Percentiles rank a stretch among this genome's conserved stretches.
phyloP scores from a whole-genome alignment of 2,113 vertebrate genomes.

The Cyphomyrus discorhynchus region DNA sequence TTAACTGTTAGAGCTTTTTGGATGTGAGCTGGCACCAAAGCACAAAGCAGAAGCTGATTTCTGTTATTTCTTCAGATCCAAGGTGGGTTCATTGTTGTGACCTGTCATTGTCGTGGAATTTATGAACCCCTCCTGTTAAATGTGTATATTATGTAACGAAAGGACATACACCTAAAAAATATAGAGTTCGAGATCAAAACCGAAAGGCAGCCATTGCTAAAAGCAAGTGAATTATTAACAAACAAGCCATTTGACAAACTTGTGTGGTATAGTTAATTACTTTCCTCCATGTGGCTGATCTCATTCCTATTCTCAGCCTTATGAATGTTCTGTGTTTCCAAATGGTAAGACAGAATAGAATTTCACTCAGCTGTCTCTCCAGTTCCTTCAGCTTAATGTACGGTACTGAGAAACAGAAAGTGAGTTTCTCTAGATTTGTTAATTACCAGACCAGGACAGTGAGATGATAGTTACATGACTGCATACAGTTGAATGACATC shows the following conservation, averaged over 20 bases:
- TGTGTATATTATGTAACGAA: not conserved
- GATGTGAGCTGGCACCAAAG: not conserved
- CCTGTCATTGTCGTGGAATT: not conserved
- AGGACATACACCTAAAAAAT: not conserved
- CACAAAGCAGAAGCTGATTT: not conserved
- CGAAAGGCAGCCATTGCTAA: not conserved
- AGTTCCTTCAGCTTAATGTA: conserved; percentile 5
- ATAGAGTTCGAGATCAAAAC: not conserved
- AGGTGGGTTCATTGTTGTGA: not conserved
- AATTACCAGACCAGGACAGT: conserved; percentile 20
- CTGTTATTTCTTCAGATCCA: not conserved
- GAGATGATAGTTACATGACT: conserved; percentile 49
- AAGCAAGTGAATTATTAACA: not conserved
- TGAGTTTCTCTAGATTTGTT: not conserved
- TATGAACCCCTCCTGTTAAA: not conserved
- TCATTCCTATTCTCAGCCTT: not conserved
- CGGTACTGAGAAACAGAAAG: conserved; percentile 20
- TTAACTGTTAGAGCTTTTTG: not conserved
- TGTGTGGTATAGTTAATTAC: not conserved
- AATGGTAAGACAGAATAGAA: not conserved
- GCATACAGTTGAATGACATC: conserved; percentile 54
- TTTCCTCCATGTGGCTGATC: not conserved
- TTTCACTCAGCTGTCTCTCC: conserved; percentile 23
- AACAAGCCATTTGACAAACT: not conserved
- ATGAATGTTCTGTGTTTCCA: not conserved